phyloP scores from a whole-genome alignment of 2,797 vertebrate genomes.

The Scyliorhinus canicula region DNA sequence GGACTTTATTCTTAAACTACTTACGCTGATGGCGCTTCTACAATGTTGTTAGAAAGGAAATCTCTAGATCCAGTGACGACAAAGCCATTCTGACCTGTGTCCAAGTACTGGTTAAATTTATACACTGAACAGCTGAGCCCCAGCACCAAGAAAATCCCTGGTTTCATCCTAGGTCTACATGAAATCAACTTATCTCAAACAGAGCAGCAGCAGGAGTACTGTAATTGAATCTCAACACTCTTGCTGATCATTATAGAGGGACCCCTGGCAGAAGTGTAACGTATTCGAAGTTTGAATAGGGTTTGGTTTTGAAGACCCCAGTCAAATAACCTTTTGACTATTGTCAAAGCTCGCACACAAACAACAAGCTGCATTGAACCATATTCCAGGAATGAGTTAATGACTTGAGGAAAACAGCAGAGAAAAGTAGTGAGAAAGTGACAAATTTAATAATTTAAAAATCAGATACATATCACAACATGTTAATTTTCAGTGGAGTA shows the following conservation, averaged over 20 bases:
- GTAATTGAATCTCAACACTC: not conserved
- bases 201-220: not conserved
- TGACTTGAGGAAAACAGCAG: not conserved
- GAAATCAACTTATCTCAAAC: not conserved
- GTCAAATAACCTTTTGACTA: not conserved
- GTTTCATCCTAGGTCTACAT: not conserved
- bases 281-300: not conserved
- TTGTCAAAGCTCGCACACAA: not conserved
- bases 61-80: not conserved
- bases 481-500: not conserved
- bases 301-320: not conserved
- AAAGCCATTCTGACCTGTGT: not conserved
- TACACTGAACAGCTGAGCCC: not conserved
- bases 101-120: not conserved
- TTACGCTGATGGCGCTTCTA: not conserved
- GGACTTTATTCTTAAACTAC: not conserved
- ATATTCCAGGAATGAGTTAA: not conserved
- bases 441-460: not conserved
- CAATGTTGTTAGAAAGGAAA: not conserved
- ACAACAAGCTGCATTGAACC: not conserved
- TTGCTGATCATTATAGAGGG: not conserved
- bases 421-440: not conserved
- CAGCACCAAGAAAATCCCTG: not conserved
- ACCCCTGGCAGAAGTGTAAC: not conserved
- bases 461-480: not conserved